phyloP scores from a whole-genome alignment of 2,888 invertebrate genomes.

The Drosophila pullipes region DNA sequence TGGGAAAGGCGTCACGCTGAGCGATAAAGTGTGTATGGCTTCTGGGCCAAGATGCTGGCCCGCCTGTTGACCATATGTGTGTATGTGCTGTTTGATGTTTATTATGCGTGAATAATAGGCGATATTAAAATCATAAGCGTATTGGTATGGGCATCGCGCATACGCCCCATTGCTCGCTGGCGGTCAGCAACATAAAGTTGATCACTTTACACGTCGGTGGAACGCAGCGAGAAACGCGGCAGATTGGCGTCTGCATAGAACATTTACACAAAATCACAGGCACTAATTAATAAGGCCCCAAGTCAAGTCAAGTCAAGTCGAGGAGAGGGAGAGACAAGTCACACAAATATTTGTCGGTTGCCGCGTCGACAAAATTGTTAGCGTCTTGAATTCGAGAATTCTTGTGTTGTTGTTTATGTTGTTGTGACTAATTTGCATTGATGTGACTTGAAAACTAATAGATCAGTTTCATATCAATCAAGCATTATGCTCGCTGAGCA shows the following conservation, averaged over 20 bases:
- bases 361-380: slow-evolving; percentile 1
- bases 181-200: slow-evolving; percentile 58
- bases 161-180: slow-evolving; percentile 54
- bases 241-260: slow-evolving; percentile 30
- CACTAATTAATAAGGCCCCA: slow-evolving; percentile 60
- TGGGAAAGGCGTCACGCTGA: slow-evolving; percentile 45
- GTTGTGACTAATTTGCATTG: slow-evolving; percentile 61
- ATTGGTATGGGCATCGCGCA: slow-evolving; percentile 50
- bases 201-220: slow-evolving; percentile 39
- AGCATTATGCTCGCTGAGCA: slow-evolving; percentile 52
- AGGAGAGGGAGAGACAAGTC: slow-evolving; percentile 45
- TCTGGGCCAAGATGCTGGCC: slow-evolving; percentile 29
- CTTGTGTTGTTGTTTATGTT: slow-evolving; percentile 1
- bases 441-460: slow-evolving; percentile 64
- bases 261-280: slow-evolving; percentile 15
- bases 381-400: slow-evolving; percentile 12
- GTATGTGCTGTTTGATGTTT: slow-evolving; percentile 40
- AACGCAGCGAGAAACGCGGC: slow-evolving; percentile 5
- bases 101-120: slow-evolving; percentile 69
- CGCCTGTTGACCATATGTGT: slow-evolving; percentile 22
- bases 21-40: slow-evolving; percentile 51
- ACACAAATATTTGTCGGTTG: slow-evolving; percentile 22
- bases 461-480: slow-evolving; percentile 77
- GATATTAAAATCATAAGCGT: slow-evolving; percentile 62
- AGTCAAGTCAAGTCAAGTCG: slow-evolving; percentile 43